Base-by-base conservation (phyloP, 1,140 invertebrate genomes). In the Cyphomyrmex costatus region DNA sequence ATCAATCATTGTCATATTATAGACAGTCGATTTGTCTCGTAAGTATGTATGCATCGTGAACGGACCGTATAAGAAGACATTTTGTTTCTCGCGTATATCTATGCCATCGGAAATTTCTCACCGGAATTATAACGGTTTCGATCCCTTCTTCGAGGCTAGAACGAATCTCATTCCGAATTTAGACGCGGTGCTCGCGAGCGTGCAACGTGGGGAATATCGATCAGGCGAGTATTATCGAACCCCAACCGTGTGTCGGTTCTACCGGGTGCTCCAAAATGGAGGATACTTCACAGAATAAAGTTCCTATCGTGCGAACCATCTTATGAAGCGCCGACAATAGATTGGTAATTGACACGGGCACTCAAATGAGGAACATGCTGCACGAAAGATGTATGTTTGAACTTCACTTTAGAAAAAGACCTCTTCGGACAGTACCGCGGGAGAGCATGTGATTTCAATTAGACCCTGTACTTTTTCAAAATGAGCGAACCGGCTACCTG, bases 101-200 rank as follows among this genome's bases (percentile, higher is more conserved):
- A 68, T 27, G 77, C 42, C 46, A 68, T 71, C 79, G 24, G 27
- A 82, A 82, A 82, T 58, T 71, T 24, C 24, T 82, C 79, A 8
- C 66, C 16, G 53, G 51, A 46, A 73, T 82, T 60, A 82, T 82
- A 82, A 82, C 79, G 51, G 79, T 83, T 73, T 60, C 79, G 66
- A 82, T 49, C 24, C 68, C 53, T 56, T 36, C 36, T 73, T 60
- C 79, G 63, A 70, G 49, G 56, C 30, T 51, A 56, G 51, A 36
- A 74, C 68, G 53, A 83, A 83, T 83, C 68, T 83, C 68, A 83
- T 83, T 83, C 79, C 79, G 68, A 83, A 83, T 83, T 83, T 83
- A 83, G 79, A 83, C 56, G 68, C 53, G 53, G 27, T 42, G 27
- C 16, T 73, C 79, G 68, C 53, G 61, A 53, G 46, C 61, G 53